Base-by-base conservation (phyloP, 2,888 invertebrate species). In the Leptinotarsa haldemani region DNA sequence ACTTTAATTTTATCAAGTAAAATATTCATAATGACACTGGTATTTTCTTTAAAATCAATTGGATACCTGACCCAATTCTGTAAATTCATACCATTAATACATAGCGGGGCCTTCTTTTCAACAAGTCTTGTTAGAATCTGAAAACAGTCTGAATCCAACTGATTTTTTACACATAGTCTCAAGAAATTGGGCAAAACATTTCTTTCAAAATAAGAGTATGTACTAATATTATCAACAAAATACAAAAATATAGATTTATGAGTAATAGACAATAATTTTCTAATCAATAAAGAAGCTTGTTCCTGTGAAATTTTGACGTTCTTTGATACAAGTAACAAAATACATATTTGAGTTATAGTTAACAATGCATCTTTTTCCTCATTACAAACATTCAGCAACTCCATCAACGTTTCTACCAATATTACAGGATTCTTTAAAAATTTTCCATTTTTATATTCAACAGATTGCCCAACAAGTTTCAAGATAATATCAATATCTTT, bases 121-220 rank as follows among this genome's bases (percentile, higher is more conserved):
- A 95, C 88, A 66, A 96, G 89, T 83, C 92, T 91, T 0, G 92
- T 89, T 18, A 95, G 85, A 40, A 94, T 88, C 64, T 89, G 86
- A 80, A 95, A 88, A 3, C 90, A 89, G 52, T 90, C 87, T 50
- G 84, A 83, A 78, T 92, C 90, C 71, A 92, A 90, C 72, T 89
- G 86, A 0, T 88, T 87, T 67, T 90, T 89, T 20, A 89, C 82
- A 50, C 92, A 91, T 81, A 90, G 90, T 69, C 90, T 90, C 40
- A 94, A 81, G 74, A 94, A 91, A 18, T 90, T 89, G 0, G 94
- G 94, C 68, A 95, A 86, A 76, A 95, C 90, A 48, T 94, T 88
- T 78, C 92, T 89, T 83, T 95, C 94, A 85, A 94, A 95, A 68
- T 92, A 91, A 0, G 92, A 89, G 83, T 93, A 93, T 48, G 89